phyloP scores from a whole-genome alignment of 2,888 invertebrate genomes.

The Andrena bucephala region DNA sequence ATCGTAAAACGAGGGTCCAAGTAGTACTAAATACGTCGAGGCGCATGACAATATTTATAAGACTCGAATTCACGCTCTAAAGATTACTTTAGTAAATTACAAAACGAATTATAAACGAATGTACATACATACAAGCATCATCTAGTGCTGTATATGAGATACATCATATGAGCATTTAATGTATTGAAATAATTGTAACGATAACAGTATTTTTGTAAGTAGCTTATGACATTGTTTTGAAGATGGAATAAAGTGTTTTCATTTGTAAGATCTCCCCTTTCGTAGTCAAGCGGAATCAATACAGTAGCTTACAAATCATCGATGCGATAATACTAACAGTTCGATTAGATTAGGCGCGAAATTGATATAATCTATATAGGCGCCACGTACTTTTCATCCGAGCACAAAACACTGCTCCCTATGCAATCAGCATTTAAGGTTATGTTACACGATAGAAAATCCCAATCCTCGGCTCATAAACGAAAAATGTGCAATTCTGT shows the following conservation, averaged over 20 bases:
- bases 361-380: too few species aligned
- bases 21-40: not conserved
- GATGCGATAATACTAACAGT: too few species aligned
- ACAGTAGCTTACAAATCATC: not conserved
- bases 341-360: not conserved
- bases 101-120: not conserved
- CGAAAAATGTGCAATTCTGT: too few species aligned
- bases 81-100: constrained; percentile 17
- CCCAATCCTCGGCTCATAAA: too few species aligned
- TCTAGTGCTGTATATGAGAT: constrained; percentile 31
- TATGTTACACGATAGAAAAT: too few species aligned
- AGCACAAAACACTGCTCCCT: too few species aligned
- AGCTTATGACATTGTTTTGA: constrained; percentile 62
- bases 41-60: constrained; percentile 43
- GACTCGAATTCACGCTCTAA: constrained; percentile 24
- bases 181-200: constrained; percentile 56
- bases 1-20: constrained; percentile 16
- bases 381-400: too few species aligned
- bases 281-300: not conserved
- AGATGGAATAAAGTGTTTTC: constrained; percentile 67
- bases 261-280: constrained; percentile 30
- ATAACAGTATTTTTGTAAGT: constrained; percentile 68
- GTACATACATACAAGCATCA: constrained; percentile 13
- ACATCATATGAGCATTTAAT: constrained; percentile 42
- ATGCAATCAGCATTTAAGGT: too few species aligned